Evolutionary conservation across 2,113 vertebrate genomes (phyloP).

Genomic region (Dasyurus viverrinus): DNA sequence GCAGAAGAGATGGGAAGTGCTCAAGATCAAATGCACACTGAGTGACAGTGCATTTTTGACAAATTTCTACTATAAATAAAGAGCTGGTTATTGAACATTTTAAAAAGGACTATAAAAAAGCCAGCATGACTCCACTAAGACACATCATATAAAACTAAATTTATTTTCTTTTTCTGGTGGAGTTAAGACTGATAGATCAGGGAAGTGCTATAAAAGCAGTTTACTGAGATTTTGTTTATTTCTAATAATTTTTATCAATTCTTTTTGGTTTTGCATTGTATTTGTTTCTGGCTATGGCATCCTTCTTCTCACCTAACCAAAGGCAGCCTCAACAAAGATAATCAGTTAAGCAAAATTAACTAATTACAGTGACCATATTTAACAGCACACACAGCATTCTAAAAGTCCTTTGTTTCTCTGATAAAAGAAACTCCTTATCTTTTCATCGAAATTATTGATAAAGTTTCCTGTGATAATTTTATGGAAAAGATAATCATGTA

Average conservation of each 20-base stretch:
- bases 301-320: background rate
- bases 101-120: background rate
- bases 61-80: background rate
- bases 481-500: too few relatives aligned
- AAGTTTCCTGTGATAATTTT: too few relatives aligned
- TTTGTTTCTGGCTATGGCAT: background rate
- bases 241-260: background rate
- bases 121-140: background rate
- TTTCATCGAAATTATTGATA: background rate
- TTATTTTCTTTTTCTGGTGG: background rate
- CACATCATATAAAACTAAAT: background rate
- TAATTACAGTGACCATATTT: background rate
- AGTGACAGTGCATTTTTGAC: background rate
- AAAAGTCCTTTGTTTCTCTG: background rate
- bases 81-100: background rate
- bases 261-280: background rate
- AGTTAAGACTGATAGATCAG: background rate
- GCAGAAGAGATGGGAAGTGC: background rate
- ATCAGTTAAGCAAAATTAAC: background rate
- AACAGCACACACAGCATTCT: background rate
- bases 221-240: background rate
- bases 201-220: background rate
- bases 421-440: background rate
- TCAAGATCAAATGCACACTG: background rate
- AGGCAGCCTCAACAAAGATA: background rate